Base-by-base conservation (phyloP, 2,113 vertebrate species). In the Lagopus muta region DNA sequence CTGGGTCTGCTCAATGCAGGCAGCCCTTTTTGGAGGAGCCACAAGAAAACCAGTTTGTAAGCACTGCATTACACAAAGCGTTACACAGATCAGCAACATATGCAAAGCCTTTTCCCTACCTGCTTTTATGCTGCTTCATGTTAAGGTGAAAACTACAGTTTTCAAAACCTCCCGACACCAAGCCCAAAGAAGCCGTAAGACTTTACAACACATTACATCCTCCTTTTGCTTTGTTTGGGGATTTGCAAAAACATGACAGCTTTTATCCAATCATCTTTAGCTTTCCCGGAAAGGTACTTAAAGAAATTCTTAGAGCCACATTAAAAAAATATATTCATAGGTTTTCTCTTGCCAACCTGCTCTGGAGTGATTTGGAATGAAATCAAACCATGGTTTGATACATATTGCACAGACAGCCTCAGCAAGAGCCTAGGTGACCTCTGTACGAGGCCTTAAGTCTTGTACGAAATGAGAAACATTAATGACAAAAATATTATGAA, bases 1-100 rank as follows among this genome's bases (percentile, higher is more conserved):
- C 13, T 52, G 34, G 4, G 3, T 22, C 32, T 2, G 1, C 22
- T 2, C 52, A 47, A 61, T 1, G 19, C 0, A 34, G 47, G 25
- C 19, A 67, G 32, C 10, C 25, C 43, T 65, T 57, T 28, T 7
- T n/a, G 43, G 36, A 52, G 54, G 8, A 83, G 24, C n/a, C 78
- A 50, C 25, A 22, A 20, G 40, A 64, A 74, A 85, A 42, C 5
- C 65, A 45, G 15, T 70, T 34, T 65, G 40, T 21, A 73, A 74
- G 36, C 60, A 25, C 8, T 1, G 2, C 30, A 60, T 79, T 45
- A 5, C 25, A 7, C 4, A 45, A 7, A 61, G 22, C 43, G 25
- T 50, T 25, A 50, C 24, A 76, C n/a, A 66, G 60, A 50, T 45
- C 55, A 74, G 21, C 24, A 32, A 9, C 8, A 11, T 1, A 28